A percentile compares a stretch with the other conserved stretches of the same genome.
Conservation (phyloP, 2,113 vertebrate species). For the Oncorhynchus nerka region DNA sequence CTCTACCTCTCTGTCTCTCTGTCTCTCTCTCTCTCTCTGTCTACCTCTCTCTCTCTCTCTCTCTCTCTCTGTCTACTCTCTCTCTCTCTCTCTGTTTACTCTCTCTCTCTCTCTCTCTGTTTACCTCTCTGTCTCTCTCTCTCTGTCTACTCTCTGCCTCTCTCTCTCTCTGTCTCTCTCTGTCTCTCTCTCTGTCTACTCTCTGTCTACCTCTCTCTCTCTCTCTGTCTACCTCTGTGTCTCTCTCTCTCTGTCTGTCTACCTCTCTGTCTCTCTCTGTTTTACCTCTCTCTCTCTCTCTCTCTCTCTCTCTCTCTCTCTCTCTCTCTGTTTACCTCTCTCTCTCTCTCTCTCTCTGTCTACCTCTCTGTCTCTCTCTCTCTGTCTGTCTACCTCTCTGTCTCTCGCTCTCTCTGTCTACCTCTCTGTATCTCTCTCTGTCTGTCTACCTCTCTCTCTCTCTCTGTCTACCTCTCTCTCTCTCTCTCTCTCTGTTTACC, state of each 20-base stretch:
- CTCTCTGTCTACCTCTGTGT: too few relatives aligned
- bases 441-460: conserved; percentile 47
- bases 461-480: too few relatives aligned
- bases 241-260: background rate
- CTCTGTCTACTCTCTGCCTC: rapidly evolving
- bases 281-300: too few relatives aligned
- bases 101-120: conserved; percentile 43
- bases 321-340: background rate
- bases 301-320: conserved; percentile 23
- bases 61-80: conserved; percentile 28
- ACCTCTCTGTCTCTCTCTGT: conserved; percentile 23
- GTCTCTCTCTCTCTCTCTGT: too few relatives aligned
- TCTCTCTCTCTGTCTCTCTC: too few relatives aligned
- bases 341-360: background rate
- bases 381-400: too few relatives aligned
- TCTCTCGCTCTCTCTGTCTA: too few relatives aligned
- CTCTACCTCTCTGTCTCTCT: too few relatives aligned
- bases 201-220: conserved; percentile 33
- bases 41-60: too few relatives aligned
- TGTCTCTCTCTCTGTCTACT: background rate
- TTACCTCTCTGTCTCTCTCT: too few relatives aligned
- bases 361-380: too few relatives aligned
- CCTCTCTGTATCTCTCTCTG: rapidly evolving
- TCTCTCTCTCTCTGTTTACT: conserved; percentile 25
- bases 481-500: conserved; percentile 32